These are phyloP conservation scores for Epinephelus cyanopodus DNA, from an alignment of 2,113 vertebrate species.

Conservation along the genomic window DNA sequence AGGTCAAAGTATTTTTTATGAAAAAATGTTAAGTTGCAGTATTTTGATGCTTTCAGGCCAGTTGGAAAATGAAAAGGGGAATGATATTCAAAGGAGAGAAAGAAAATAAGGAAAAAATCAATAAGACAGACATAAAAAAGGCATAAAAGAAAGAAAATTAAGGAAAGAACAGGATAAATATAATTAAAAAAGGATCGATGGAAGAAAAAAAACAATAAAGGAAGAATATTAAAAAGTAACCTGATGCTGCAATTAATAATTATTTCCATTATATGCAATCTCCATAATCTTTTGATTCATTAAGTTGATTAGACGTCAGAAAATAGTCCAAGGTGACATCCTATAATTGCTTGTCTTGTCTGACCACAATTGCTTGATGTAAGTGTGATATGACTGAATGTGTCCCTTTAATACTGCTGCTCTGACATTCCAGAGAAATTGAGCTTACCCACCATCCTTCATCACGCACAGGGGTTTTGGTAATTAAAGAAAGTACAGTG, in stretches of 20 bases:
- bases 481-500: slow-evolving; percentile 69
- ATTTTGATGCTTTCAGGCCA: neutral
- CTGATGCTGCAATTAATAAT: neutral
- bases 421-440: slow-evolving; percentile 17
- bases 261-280: neutral
- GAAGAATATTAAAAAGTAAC: neutral
- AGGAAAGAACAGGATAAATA: neutral
- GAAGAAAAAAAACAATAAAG: neutral
- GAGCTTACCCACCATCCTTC: slow-evolving; percentile 16
- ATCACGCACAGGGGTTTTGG: slow-evolving; percentile 43
- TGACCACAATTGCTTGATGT: neutral
- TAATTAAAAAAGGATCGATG: neutral
- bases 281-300: neutral
- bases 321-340: neutral
- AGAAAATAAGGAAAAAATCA: neutral
- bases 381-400: neutral
- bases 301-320: neutral
- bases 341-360: neutral
- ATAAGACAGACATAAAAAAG: neutral
- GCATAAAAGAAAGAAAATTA: neutral
- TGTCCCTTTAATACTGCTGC: neutral
- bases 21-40: neutral
- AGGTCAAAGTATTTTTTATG: neutral
- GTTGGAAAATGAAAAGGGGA: neutral
- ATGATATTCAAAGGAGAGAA: neutral